These are phyloP conservation scores for Bubo scandiacus DNA, from an alignment of 2,113 vertebrate genomes.

Conservation along the genomic window DNA sequence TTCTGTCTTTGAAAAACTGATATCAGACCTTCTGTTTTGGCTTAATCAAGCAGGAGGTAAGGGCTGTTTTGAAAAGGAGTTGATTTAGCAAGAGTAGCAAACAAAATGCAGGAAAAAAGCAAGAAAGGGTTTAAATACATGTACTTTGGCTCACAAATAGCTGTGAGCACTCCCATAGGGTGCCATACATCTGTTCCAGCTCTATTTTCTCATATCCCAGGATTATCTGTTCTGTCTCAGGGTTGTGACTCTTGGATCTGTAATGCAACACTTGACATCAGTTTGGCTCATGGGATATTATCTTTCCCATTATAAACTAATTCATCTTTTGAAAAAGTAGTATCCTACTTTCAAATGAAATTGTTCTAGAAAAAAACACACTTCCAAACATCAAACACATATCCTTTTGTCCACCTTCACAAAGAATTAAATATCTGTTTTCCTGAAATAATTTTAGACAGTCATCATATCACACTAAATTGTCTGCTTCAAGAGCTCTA, in stretches of 20 bases:
- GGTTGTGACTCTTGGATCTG: constrained; percentile 30
- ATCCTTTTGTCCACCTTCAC: not conserved
- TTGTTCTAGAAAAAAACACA: not conserved
- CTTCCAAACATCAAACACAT: not conserved
- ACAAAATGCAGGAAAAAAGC: not conserved
- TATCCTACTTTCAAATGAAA: not conserved
- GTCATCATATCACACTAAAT: not conserved
- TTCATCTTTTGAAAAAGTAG: constrained; percentile 4
- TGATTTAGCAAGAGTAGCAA: not conserved
- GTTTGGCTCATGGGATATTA: constrained; percentile 14
- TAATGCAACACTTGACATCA: constrained; percentile 9
- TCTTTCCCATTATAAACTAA: constrained; percentile 24
- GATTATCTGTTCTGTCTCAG: constrained; percentile 44
- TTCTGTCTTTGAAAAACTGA: not conserved
- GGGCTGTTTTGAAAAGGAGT: not conserved
- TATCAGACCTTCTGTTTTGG: not conserved
- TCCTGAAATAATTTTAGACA: not conserved
- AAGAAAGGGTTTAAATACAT: not conserved
- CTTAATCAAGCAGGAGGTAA: not conserved
- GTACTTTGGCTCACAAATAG: not conserved
- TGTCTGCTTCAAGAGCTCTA: not conserved
- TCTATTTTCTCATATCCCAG: constrained; percentile 5
- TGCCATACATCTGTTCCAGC: constrained; percentile 16
- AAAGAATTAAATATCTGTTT: not conserved
- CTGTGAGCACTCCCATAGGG: not conserved